Evolutionary conservation across 2,888 invertebrate genomes (phyloP), one percentile per base, ranked within the genome.

Genomic region (Lasioglossum marginatum): DNA sequence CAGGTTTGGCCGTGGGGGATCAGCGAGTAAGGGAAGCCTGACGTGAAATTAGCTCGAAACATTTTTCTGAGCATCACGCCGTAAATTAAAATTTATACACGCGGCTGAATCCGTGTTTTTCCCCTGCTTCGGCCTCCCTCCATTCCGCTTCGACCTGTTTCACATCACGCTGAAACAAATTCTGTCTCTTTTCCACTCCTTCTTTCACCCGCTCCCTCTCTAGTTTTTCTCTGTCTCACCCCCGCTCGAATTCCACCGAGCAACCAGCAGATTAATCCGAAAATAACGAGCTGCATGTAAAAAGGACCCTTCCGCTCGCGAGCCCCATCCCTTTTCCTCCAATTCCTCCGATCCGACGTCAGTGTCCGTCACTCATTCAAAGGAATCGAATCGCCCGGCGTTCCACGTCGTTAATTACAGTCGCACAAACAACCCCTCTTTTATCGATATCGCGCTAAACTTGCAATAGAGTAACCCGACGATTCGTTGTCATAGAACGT

Each of bases 41-140:
- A 90, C 89, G 87, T 90, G 89, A 93, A 93, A 93, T 93, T 93
- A 93, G 91, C 92, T 85, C 88, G 93, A 89, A 93, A 92, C 90
- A 92, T 93, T 92, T 92, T 88, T 81, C 91, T 88, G 71, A 89
- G 89, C 91, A 92, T 92, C 92, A 87, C 87, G 89, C 89, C 92
- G 91, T 92, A 92, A 93, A 93, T 93, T 92, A 93, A 92, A 93
- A 91, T 94, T 93, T 88, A 90, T 92, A 90, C 90, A 87, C 91
- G 87, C 89, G 83, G 81, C 70, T 83, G 79, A 57, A 86, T 83
- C 81, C 73, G 48, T 68, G 77, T 79, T 81, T 75, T 75, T 43
- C 75, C 60, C 43, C 43, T n/a, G 70, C 34, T 63, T 43, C 52
- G n/a, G 72, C 34, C 40, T 73, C 31, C 66, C 57, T 60, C 77